These are phyloP conservation scores for Monoplex corrugatus DNA, from an alignment of 2,888 invertebrate species.

Conservation along the genomic window DNA sequence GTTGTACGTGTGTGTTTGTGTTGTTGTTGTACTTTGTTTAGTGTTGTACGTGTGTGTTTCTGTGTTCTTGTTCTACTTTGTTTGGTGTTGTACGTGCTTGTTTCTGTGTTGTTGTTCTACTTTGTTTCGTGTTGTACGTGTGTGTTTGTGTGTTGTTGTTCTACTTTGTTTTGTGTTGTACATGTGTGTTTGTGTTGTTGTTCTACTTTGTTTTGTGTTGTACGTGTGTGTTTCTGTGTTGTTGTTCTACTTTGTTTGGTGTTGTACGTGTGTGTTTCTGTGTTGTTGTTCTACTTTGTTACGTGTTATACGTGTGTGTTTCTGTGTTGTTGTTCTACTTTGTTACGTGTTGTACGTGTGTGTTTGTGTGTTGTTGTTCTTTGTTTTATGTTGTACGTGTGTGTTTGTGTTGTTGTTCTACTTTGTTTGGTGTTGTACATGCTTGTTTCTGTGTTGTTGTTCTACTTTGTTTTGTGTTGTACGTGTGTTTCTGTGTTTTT, in stretches of 20 bases:
- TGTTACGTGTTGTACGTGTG: no score
- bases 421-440: no score
- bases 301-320: background rate
- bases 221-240: background rate
- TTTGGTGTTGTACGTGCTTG: background rate
- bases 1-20: background rate
- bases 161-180: background rate
- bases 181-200: background rate
- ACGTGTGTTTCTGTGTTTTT: no score
- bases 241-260: background rate
- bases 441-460: no score
- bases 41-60: background rate
- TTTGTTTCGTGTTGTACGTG: background rate
- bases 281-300: background rate
- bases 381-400: no score
- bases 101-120: background rate
- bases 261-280: background rate
- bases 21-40: background rate
- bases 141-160: background rate
- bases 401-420: no score
- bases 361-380: no score
- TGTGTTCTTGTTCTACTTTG: background rate
- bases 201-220: background rate
- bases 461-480: no score
- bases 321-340: background rate